Evolutionary conservation across 2,888 invertebrate genomes (phyloP).

Genomic region (Dicranocentrus wangi): DNA sequence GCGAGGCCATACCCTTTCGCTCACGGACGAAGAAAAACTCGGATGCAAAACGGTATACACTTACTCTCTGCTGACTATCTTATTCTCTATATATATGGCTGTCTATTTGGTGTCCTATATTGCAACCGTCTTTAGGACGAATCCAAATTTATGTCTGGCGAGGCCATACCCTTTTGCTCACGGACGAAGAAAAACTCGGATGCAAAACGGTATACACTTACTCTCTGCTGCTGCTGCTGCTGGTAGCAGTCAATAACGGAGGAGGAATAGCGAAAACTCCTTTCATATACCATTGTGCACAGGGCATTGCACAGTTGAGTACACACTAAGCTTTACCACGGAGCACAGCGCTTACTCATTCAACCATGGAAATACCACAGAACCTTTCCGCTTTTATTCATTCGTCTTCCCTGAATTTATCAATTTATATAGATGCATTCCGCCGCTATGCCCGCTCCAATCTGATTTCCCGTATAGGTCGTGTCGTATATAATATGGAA

Average conservation of each 20-base stretch:
- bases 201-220: constrained; percentile 28
- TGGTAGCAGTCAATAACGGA: not conserved
- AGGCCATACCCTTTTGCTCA: not conserved
- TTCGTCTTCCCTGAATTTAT: constrained; percentile 29
- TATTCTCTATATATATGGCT: constrained; percentile 3
- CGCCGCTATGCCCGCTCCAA: too few relatives aligned
- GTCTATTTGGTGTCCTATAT: constrained; percentile 7
- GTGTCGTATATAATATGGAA: not conserved
- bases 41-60: too few relatives aligned
- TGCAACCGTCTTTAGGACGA: constrained; percentile 9
- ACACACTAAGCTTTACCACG: not conserved
- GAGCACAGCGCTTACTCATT: constrained; percentile 15
- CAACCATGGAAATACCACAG: constrained; percentile 21
- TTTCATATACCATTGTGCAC: not conserved
- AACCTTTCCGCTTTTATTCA: constrained; percentile 27
- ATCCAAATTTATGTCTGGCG: constrained; percentile 28
- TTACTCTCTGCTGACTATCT: too few relatives aligned
- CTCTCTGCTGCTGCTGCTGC: constrained; percentile 3
- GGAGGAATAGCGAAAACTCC: constrained; percentile 11
- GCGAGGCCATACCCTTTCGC: not conserved
- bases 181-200: not conserved
- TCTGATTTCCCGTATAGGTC: too few relatives aligned
- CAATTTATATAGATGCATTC: constrained; percentile 29
- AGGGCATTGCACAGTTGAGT: constrained; percentile 25
- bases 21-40: not conserved